Conservation (phyloP, 2,797 vertebrate species). For the Ptychadena robeensis region DNA sequence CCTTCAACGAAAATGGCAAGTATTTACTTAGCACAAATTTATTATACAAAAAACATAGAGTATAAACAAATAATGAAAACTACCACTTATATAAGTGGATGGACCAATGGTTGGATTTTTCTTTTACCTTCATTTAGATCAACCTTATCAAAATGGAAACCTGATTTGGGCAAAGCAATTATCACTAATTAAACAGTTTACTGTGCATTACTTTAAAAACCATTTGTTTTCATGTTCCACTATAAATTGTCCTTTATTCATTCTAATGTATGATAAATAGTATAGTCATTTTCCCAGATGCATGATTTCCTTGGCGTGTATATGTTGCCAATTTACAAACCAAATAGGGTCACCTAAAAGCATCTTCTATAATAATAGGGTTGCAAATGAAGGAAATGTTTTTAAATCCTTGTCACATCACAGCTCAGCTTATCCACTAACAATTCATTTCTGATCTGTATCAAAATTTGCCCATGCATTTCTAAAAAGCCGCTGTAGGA, state of each 20-base stretch:
- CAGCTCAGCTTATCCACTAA: not conserved
- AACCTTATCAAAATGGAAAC: no score
- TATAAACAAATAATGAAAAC: no score
- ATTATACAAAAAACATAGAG: no score
- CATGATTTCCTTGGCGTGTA: not conserved
- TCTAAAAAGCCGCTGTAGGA: slow-evolving; percentile 17
- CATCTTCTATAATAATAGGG: slow-evolving; percentile 2
- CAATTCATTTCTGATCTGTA: slow-evolving; percentile 22
- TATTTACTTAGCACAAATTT: no score
- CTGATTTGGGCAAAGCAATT: not conserved
- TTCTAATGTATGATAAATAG: no score
- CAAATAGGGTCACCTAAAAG: slow-evolving; percentile 17
- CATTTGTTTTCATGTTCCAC: not conserved
- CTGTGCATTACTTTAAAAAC: no score
- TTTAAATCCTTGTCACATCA: slow-evolving; percentile 34
- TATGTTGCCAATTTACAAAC: slow-evolving; percentile 18
- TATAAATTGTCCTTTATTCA: no score
- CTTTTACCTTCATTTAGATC: no score
- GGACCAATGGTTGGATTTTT: not conserved
- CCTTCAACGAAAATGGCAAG: no score
- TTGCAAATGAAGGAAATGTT: slow-evolving; percentile 26
- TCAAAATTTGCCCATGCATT: slow-evolving; percentile 27
- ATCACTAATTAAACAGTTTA: not conserved
- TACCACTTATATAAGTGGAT: no score
- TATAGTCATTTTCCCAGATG: no score